A percentile compares a stretch with the other conserved stretches of the same genome.
These are phyloP conservation scores for Pagrus major DNA, from an alignment of 2,113 vertebrate genomes.

Conservation along the genomic window DNA sequence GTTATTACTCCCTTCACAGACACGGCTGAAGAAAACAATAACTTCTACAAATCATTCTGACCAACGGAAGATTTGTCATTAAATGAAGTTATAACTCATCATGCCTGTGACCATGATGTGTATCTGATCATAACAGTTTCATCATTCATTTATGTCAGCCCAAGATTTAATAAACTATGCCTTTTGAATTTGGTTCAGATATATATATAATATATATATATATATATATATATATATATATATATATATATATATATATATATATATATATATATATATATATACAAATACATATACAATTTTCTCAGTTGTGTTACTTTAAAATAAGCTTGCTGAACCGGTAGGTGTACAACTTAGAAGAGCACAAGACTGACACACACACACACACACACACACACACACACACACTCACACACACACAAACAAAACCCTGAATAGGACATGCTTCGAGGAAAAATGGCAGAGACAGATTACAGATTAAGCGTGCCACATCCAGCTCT, in stretches of 20 bases:
- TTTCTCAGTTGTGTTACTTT: background rate
- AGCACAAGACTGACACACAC: constrained; percentile 6
- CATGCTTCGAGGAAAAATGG: constrained; percentile 67
- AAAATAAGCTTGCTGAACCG: background rate
- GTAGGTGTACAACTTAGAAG: constrained; percentile 1
- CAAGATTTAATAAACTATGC: background rate
- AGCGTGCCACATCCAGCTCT: constrained; percentile 78
- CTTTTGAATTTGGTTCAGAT: background rate
- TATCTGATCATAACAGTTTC: background rate
- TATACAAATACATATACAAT: no score
- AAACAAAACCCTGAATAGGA: constrained; percentile 46
- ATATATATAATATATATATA: no score
- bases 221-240: no score
- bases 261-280: no score
- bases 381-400: background rate
- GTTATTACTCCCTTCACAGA: background rate
- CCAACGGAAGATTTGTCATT: background rate
- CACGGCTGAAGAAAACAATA: background rate
- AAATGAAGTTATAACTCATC: background rate
- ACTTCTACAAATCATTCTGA: background rate
- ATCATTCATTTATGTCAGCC: background rate
- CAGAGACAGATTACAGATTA: constrained; percentile 82
- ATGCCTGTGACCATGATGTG: background rate
- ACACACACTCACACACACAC: background rate
- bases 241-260: no score